Evolutionary conservation across 2,888 invertebrate genomes (phyloP).

Genomic region (Pyrocoelia pectoralis): DNA sequence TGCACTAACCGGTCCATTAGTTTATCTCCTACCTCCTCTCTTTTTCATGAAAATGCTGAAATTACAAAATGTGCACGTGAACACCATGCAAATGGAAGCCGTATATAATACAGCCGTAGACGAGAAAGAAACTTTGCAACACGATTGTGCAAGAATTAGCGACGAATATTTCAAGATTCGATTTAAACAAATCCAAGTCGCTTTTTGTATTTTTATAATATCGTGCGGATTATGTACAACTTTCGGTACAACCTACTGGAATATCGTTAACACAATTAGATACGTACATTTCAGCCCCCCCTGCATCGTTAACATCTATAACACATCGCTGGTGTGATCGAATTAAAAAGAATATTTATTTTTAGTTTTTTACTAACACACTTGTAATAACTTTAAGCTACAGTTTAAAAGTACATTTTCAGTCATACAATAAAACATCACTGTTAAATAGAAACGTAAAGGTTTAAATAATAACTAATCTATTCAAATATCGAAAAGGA

Average conservation of each 20-base stretch:
- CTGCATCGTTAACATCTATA: slow-evolving; percentile 9
- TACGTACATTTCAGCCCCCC: slow-evolving; percentile 6
- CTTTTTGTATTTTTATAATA: slow-evolving; percentile 8
- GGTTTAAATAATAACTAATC: background rate
- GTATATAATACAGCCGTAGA: slow-evolving; percentile 40
- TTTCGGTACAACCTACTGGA: background rate
- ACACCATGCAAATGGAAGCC: slow-evolving; percentile 45
- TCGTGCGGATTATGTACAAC: background rate
- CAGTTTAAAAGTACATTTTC: slow-evolving; percentile 34
- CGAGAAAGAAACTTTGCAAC: background rate
- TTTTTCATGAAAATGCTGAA: slow-evolving; percentile 76
- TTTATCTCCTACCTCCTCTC: slow-evolving; percentile 85
- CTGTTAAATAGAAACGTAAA: slow-evolving; percentile 30
- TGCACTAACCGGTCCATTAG: slow-evolving; percentile 81
- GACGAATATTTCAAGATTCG: background rate
- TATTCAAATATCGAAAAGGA: slow-evolving; percentile 45
- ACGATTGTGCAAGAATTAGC: background rate
- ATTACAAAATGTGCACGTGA: slow-evolving; percentile 57
- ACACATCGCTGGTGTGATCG: background rate
- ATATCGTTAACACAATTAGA: background rate
- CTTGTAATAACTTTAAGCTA: slow-evolving; percentile 15
- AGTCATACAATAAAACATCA: slow-evolving; percentile 34
- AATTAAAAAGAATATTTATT: too few species aligned
- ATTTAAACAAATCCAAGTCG: background rate
- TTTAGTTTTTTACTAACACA: slow-evolving; percentile 26